Percentiles rank a stretch among this genome's conserved stretches.
Evolutionary conservation across 2,888 invertebrate genomes (phyloP).

Genomic region (Dicyrtomina minuta): DNA sequence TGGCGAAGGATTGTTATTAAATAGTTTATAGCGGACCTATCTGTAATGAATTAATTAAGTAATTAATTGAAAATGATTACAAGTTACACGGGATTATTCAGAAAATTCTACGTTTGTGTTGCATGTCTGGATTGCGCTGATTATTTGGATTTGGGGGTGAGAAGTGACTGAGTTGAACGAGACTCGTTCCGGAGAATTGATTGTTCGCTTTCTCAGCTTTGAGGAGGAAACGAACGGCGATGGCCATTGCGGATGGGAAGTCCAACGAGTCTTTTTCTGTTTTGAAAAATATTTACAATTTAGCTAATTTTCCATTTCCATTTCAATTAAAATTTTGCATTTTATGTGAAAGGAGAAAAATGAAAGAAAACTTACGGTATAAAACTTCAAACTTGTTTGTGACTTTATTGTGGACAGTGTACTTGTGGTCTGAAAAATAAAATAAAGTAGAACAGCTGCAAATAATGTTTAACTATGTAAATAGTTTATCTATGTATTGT

Average conservation of each 20-base stretch:
- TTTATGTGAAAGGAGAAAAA: neutral
- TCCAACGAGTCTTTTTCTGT: slow-evolving; percentile 18
- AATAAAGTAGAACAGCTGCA: too few species aligned
- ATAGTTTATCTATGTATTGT: neutral
- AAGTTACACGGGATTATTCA: neutral
- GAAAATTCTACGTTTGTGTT: slow-evolving; percentile 28
- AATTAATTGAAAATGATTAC: too few species aligned
- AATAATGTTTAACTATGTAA: neutral
- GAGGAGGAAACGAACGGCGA: slow-evolving; percentile 20
- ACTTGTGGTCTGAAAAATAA: slow-evolving; percentile 18
- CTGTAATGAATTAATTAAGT: too few species aligned
- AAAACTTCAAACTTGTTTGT: slow-evolving; percentile 32
- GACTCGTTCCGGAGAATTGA: slow-evolving; percentile 22
- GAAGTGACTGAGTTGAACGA: slow-evolving; percentile 27
- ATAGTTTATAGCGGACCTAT: too few species aligned
- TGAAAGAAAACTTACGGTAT: slow-evolving; percentile 3
- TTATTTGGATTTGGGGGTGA: neutral
- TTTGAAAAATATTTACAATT: slow-evolving; percentile 1
- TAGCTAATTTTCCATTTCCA: neutral
- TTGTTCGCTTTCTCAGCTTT: slow-evolving; percentile 19
- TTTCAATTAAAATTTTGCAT: neutral
- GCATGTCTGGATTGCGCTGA: slow-evolving; percentile 15
- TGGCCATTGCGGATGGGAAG: slow-evolving; percentile 24
- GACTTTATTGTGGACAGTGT: slow-evolving; percentile 27
- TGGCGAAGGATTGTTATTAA: too few species aligned